Evolutionary conservation across 2,888 invertebrate species (phyloP).

Genomic region (Griposia aprilina): DNA sequence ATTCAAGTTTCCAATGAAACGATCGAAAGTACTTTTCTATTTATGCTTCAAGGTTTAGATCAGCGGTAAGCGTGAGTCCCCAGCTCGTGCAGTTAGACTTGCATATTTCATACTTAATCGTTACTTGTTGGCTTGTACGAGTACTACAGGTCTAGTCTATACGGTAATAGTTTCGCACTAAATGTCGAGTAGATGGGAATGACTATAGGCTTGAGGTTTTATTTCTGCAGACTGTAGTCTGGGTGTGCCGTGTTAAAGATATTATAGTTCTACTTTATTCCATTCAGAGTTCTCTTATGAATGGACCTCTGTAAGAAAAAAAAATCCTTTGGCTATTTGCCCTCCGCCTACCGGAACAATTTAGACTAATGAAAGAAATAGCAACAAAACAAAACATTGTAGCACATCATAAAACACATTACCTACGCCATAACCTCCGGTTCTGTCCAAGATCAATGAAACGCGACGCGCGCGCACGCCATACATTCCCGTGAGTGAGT

Average conservation of each 20-base stretch:
- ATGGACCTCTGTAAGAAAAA: slow-evolving; percentile 5
- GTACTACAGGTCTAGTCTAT: background rate
- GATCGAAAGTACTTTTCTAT: slow-evolving; percentile 48
- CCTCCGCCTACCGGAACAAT: slow-evolving; percentile 33
- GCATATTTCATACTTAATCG: slow-evolving; percentile 44
- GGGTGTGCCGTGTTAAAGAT: background rate
- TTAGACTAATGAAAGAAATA: slow-evolving; percentile 15
- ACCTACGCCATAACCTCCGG: slow-evolving; percentile 22
- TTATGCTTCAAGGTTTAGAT: slow-evolving; percentile 52
- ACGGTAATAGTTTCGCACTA: background rate
- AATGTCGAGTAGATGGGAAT: background rate
- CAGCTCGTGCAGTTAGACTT: slow-evolving; percentile 11
- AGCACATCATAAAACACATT: slow-evolving; percentile 27
- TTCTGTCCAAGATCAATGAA: slow-evolving; percentile 52
- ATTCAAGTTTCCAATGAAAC: slow-evolving; percentile 48
- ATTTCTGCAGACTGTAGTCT: background rate
- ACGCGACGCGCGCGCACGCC: slow-evolving; percentile 56
- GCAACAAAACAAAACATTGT: slow-evolving; percentile 30
- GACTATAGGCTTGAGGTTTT: background rate
- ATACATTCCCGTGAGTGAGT: slow-evolving; percentile 53
- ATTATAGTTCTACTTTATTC: background rate
- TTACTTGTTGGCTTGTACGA: slow-evolving; percentile 6
- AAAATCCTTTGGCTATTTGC: slow-evolving; percentile 29
- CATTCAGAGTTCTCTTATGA: slow-evolving; percentile 9
- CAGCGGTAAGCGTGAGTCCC: slow-evolving; percentile 17